These are phyloP conservation scores for Aptenodytes patagonicus DNA, from an alignment of 2,113 vertebrate species.

Conservation along the genomic window DNA sequence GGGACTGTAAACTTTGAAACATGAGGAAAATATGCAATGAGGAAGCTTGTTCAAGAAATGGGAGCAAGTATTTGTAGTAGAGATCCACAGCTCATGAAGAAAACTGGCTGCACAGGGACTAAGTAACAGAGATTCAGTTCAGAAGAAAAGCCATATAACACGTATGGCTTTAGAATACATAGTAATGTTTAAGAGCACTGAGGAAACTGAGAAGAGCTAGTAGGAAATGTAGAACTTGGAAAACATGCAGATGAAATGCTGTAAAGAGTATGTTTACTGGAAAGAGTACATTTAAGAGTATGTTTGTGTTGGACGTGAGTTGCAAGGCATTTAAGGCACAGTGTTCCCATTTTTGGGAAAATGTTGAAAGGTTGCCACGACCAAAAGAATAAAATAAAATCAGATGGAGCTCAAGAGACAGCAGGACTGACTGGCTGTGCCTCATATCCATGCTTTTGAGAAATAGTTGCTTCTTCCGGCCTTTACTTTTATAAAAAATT, in stretches of 20 bases:
- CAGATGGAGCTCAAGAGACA: not conserved
- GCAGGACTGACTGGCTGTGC: not conserved
- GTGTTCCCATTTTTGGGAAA: not conserved
- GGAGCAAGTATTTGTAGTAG: not conserved
- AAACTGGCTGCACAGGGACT: not conserved
- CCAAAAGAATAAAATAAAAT: not conserved
- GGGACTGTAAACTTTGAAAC: not conserved
- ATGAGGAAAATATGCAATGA: not conserved
- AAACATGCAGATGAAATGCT: not conserved
- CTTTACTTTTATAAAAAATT: not conserved
- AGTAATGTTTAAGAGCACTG: not conserved
- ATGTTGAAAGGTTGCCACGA: not conserved
- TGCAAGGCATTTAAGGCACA: accelerated
- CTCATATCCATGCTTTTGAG: not conserved
- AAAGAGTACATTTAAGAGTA: not conserved
- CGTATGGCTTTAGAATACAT: not conserved
- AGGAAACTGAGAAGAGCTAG: not conserved
- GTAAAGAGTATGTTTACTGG: not conserved
- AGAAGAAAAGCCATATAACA: not conserved
- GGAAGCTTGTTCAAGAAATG: not conserved
- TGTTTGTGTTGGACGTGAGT: not conserved
- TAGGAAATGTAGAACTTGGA: not conserved
- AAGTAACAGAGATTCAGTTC: not conserved
- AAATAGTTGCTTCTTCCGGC: not conserved
- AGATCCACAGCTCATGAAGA: not conserved